Base-by-base conservation (phyloP, 2,797 vertebrate genomes). In the Sebastes umbrosus region DNA sequence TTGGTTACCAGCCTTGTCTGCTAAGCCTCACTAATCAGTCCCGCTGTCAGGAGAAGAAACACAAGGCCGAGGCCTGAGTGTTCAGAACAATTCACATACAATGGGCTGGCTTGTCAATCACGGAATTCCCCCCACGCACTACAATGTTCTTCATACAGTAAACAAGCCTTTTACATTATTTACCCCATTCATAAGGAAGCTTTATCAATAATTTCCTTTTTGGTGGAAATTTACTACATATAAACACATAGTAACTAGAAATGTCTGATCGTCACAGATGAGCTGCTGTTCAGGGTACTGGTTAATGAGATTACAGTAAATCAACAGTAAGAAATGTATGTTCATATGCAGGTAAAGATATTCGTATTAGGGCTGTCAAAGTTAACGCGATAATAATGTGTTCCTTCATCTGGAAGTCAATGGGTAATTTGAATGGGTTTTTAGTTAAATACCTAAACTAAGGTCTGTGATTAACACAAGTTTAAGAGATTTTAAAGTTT, bases 1-100 rank as follows among this genome's bases (percentile, higher is more conserved):
- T 90, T 93, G 91, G 90, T 92, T 92, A 90, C 91, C 81, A 75
- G 62, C 73, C 78, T 90, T 39, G 76, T 90, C 91, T 92, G 89
- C 63, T 87, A 34, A 88, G 80, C 34, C 71, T 93, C 90, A 91
- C 62, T 80, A 80, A 86, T 85, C 86, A 88, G 80, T 72, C 63
- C 73, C 27, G 71, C 69, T 82, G 82, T 84, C 66, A 74, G 36
- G 54, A 83, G 80, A 63, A 79, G 70, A 83, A 87, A 90, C 72
- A 83, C 77, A 82, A 84, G 75, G 64, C 57, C 1, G 12, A 72
- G 46, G 69, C 65, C 29, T 22, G 50, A 76, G 64, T 11, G 1
- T 14, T 60, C 60, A 39, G 22, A 57, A 59, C 59, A 57, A 6
- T 66, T 75, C 62, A 82, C 69, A 75, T 11, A 75, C 75, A 77